Evolutionary conservation across 92 coral and sea anemone species (phyloP).

Genomic region (Blastomussa wellsi): DNA sequence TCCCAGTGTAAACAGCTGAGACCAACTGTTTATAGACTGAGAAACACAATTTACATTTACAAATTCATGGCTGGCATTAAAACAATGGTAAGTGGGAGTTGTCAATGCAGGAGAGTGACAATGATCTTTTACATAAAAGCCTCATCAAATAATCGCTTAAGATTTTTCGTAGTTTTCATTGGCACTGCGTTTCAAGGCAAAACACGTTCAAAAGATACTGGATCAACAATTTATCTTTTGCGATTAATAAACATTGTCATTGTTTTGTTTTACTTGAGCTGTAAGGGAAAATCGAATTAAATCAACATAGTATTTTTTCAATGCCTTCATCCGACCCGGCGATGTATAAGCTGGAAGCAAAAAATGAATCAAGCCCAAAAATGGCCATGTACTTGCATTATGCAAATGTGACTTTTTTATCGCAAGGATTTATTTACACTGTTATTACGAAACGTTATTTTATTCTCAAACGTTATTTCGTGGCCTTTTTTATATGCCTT

Average conservation of each 20-base stretch:
- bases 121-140: constrained; percentile 28
- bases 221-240: constrained; percentile 34
- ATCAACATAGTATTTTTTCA: constrained; percentile 10
- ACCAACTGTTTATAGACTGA: constrained; percentile 43
- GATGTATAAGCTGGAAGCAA: neutral
- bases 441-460: constrained; percentile 26
- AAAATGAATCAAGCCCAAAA: constrained; percentile 2
- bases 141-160: constrained; percentile 51
- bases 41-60: constrained; percentile 32
- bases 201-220: constrained; percentile 30
- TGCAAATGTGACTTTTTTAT: constrained; percentile 25
- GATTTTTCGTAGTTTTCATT: constrained; percentile 40
- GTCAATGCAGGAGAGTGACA: constrained; percentile 33
- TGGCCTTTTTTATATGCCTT: neutral
- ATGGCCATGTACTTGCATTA: constrained; percentile 2
- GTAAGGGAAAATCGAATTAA: constrained; percentile 26
- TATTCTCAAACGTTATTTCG: neutral
- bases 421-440: constrained; percentile 18
- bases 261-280: constrained; percentile 18
- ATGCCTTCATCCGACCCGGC: neutral
- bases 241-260: constrained; percentile 12
- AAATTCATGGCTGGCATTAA: constrained; percentile 9
- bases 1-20: constrained; percentile 36
- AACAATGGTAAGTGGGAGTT: constrained; percentile 30
- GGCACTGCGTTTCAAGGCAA: constrained; percentile 37